Percentiles rank a stretch among this genome's conserved stretches.
These are phyloP conservation scores for Otolemur garnettii DNA, from an alignment of 2,113 vertebrate genomes.

Conservation along the genomic window DNA sequence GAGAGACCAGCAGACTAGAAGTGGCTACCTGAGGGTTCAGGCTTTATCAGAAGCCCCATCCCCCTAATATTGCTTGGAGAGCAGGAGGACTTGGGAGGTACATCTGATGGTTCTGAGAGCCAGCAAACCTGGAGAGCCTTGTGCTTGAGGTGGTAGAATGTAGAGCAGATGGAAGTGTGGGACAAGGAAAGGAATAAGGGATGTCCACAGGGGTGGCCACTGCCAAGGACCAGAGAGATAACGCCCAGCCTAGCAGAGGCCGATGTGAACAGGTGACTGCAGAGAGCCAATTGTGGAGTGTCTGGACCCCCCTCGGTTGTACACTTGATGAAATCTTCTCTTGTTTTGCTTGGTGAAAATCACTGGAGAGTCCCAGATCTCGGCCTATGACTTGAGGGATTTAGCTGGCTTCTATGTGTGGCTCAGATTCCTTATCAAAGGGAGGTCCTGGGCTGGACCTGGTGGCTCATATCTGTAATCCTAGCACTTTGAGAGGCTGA, in stretches of 20 bases:
- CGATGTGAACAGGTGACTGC: background rate
- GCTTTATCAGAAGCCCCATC: background rate
- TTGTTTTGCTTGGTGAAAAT: background rate
- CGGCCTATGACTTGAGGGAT: background rate
- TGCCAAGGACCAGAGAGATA: no score
- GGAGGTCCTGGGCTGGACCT: no score
- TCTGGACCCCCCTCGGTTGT: background rate
- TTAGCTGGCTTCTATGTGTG: background rate
- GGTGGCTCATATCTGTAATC: no score
- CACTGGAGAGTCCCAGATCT: background rate
- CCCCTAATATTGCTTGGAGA: rapidly evolving
- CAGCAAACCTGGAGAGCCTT: background rate
- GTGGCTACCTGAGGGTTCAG: background rate
- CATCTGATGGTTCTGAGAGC: background rate
- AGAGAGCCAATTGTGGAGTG: background rate
- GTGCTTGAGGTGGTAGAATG: no score
- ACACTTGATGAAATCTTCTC: rapidly evolving
- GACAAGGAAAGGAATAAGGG: background rate
- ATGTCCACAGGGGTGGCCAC: background rate
- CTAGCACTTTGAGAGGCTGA: no score
- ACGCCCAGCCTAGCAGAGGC: background rate
- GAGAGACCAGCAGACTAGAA: no score
- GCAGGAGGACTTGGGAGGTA: background rate
- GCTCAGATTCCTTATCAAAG: background rate
- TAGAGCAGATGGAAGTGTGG: background rate